phyloP scores from a whole-genome alignment of 2,113 vertebrate genomes.

The Oreochromis spilurus region DNA sequence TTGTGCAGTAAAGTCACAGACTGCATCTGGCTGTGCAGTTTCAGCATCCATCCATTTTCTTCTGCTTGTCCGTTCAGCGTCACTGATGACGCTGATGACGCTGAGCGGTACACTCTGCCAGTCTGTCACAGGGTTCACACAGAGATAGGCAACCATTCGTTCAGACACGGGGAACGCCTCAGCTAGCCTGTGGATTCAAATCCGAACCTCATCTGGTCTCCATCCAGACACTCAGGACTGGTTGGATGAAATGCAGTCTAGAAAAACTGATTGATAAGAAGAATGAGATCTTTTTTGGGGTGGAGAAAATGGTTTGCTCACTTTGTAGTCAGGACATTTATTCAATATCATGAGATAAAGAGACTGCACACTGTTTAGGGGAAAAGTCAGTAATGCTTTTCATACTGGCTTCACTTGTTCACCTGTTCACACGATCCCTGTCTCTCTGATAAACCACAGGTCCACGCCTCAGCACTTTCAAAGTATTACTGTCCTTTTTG shows the following conservation, averaged over 20 bases:
- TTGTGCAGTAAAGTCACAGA: neutral
- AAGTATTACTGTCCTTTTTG: rapidly evolving
- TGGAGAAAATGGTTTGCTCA: neutral
- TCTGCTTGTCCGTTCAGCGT: neutral
- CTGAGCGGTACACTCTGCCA: rapidly evolving
- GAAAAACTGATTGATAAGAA: neutral
- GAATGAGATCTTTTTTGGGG: neutral
- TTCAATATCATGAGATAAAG: neutral
- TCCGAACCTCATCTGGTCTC: neutral
- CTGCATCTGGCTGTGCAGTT: neutral
- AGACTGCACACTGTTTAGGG: neutral
- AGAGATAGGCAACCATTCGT: neutral
- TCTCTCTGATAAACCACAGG: neutral
- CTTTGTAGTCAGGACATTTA: neutral
- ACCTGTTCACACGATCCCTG: neutral
- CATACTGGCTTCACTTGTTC: neutral
- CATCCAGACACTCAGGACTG: neutral
- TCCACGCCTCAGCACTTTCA: neutral
- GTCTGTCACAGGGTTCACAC: neutral
- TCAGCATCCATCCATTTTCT: neutral
- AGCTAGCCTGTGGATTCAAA: neutral
- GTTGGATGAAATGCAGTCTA: neutral
- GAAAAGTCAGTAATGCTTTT: neutral
- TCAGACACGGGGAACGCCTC: neutral
- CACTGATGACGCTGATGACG: neutral